Evolutionary conservation across 2,113 vertebrate species (phyloP).

Genomic region (Mobula hypostoma): DNA sequence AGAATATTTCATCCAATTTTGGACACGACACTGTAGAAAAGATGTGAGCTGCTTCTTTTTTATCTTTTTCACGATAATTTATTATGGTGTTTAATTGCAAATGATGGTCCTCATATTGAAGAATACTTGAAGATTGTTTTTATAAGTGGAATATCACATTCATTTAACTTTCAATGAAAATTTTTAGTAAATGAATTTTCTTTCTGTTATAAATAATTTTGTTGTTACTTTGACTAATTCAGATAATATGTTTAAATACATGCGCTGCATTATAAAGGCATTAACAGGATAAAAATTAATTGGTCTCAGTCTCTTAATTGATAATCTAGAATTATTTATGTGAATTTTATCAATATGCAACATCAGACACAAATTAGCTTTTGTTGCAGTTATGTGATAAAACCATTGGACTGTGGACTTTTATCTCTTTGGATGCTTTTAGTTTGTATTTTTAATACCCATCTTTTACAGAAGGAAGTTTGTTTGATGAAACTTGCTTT

Average conservation of each 20-base stretch:
- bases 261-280: too few relatives aligned
- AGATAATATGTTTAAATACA: neutral
- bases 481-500: neutral
- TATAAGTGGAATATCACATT: neutral
- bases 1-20: too few relatives aligned
- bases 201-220: neutral
- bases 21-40: too few relatives aligned
- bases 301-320: neutral
- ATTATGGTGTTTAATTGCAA: neutral
- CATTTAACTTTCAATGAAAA: neutral
- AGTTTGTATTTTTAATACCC: neutral
- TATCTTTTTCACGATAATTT: neutral
- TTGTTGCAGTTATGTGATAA: neutral
- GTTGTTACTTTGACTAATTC: neutral
- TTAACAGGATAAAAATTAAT: neutral
- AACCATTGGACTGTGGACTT: neutral
- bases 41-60: neutral
- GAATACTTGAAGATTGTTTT: neutral
- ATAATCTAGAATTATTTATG: neutral
- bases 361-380: neutral
- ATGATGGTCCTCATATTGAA: neutral
- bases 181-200: neutral
- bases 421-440: neutral
- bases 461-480: neutral
- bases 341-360: constrained; percentile 1